A percentile compares a stretch with the other conserved stretches of the same genome.
Evolutionary conservation across 1,140 invertebrate genomes (phyloP).

Genomic region (Tetramorium simillimum): DNA sequence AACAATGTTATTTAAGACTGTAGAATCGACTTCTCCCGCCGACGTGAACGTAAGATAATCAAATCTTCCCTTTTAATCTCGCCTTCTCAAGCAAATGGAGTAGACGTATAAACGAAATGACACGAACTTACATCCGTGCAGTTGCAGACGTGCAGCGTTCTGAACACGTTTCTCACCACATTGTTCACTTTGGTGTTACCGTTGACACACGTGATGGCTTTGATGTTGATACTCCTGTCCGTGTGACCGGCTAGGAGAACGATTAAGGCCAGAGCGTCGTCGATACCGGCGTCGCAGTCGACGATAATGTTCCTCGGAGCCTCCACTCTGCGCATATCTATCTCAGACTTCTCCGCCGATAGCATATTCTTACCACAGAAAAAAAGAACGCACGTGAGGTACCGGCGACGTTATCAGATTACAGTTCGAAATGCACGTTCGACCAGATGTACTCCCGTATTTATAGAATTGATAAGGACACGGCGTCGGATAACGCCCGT

Average conservation of each 20-base stretch:
- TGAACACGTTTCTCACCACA: constrained; percentile 87
- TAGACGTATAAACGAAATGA: constrained; percentile 78
- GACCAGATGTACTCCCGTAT: not conserved
- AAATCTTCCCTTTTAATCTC: not conserved
- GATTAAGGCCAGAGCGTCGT: constrained; percentile 88
- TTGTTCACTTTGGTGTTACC: constrained; percentile 88
- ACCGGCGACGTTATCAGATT: not conserved
- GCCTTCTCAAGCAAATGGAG: not conserved
- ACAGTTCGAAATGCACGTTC: not conserved
- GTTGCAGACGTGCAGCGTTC: constrained; percentile 85
- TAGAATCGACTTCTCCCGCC: not conserved
- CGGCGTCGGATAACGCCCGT: not conserved
- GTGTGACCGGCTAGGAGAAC: constrained; percentile 86
- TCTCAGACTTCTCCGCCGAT: not conserved
- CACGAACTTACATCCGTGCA: constrained; percentile 85
- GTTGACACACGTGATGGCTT: constrained; percentile 88
- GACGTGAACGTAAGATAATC: too few species aligned
- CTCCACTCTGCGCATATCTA: not conserved
- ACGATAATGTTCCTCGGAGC: constrained; percentile 83
- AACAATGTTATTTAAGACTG: too few species aligned
- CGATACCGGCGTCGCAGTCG: constrained; percentile 88
- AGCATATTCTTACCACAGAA: not conserved
- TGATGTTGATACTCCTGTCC: constrained; percentile 83
- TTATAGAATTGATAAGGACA: not conserved
- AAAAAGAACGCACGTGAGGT: not conserved